Conservation (phyloP, 2,797 vertebrate genomes). For the Melanogrammus aeglefinus region DNA sequence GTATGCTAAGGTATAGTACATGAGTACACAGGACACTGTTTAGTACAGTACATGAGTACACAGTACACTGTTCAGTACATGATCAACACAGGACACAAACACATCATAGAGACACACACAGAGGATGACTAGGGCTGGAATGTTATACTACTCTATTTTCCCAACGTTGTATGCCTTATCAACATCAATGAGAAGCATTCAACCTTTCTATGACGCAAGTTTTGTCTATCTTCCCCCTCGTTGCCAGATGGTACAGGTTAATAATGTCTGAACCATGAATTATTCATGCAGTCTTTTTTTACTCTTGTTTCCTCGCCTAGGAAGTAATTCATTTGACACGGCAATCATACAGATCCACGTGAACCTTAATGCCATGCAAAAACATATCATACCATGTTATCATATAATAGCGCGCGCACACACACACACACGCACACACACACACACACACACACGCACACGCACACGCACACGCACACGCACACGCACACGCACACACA, state of each 20-base stretch:
- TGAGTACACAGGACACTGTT: not conserved
- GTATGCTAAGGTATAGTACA: not conserved
- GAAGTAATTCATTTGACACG: not conserved
- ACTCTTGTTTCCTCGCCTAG: not conserved
- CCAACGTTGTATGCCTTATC: not conserved
- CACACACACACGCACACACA: no score
- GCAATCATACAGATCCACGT: not conserved
- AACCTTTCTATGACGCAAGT: not conserved
- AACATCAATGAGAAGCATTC: not conserved
- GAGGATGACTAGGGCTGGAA: not conserved
- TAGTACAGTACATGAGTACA: constrained; percentile 49
- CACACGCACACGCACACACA: constrained; percentile 8
- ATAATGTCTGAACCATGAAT: not conserved
- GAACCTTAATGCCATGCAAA: not conserved
- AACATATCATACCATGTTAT: not conserved
- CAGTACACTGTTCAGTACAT: not conserved
- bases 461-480: no score
- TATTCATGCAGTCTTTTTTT: constrained; percentile 1
- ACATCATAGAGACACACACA: not conserved
- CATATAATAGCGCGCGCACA: no score
- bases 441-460: no score
- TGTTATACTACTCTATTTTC: not conserved
- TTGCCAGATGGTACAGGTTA: not conserved
- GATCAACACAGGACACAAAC: no score
- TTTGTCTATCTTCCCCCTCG: not conserved